Base-by-base conservation (phyloP, 2,888 invertebrate species). In the Hyposoter didymator region DNA sequence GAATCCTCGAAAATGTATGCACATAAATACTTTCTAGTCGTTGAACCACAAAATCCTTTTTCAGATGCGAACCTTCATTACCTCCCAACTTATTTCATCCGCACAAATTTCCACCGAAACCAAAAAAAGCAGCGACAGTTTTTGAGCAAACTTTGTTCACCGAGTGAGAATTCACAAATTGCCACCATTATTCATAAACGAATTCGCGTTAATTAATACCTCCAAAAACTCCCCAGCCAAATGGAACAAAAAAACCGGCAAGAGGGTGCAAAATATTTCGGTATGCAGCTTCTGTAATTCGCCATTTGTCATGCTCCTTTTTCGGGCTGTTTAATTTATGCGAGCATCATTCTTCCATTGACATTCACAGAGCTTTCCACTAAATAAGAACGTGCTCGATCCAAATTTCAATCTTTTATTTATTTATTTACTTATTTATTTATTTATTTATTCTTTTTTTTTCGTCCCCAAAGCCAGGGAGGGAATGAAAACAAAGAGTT, bases 41-140 rank as follows among this genome's bases (percentile, higher is more conserved):
- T 69, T 69, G 22, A 69, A 69, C 35, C 45, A 69, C 84, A 87
- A 81, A 66, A 76, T 64, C 76, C 79, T 87, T 45, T 81, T 64
- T 76, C 69, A 78, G 67, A 83, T 73, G 32, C 80, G 59, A 45
- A 69, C 45, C 14, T 47, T 28, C 17, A 32, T 47, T 45, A 69
- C 43, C 22, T 39, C 39, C 39, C 1, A 45, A 47, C 69, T 47
- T 43, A 28, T 43, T 43, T 43, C 12, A 4, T 43, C 1, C 39
- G 12, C 17, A 28, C 67, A 19, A 43, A 43, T 22, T 6, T 67
- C 6, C 43, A 69, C 10, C 45, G 22, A 43, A 14, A 67, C 8
- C 19, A 47, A 69, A 66, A 66, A 66, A 19, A 39, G n/a, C 35
- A 8, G 7, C 0, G n/a, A 12, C 5, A 17, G 19, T 14, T 45